phyloP scores from a whole-genome alignment of 1,140 invertebrate genomes.

The Formica exsecta region DNA sequence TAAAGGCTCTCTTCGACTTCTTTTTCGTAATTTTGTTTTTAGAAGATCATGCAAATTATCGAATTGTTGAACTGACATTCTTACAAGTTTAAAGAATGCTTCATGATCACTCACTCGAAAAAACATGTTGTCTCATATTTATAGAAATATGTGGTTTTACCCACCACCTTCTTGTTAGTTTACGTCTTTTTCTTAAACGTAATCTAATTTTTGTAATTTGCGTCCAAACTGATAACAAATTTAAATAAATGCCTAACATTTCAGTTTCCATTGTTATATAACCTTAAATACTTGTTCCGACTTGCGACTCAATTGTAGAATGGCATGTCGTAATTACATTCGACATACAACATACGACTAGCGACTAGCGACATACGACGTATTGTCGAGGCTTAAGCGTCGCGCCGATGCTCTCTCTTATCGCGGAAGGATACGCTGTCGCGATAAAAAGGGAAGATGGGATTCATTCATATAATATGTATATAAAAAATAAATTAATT shows the following conservation, averaged over 20 bases:
- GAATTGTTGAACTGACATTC: not conserved
- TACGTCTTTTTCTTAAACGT: not conserved
- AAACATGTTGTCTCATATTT: not conserved
- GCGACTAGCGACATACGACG: not conserved
- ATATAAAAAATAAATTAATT: no score
- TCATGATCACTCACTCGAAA: not conserved
- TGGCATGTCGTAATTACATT: not conserved
- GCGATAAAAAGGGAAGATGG: no score
- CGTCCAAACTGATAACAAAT: constrained; percentile 1
- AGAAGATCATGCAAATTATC: not conserved
- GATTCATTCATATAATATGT: no score
- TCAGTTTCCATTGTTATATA: not conserved
- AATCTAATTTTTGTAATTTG: not conserved
- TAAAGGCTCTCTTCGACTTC: not conserved
- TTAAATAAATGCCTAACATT: not conserved
- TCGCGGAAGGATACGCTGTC: no score
- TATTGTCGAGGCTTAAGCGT: not conserved
- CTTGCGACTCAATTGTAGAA: not conserved
- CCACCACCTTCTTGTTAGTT: not conserved
- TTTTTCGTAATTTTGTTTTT: not conserved
- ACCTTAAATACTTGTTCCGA: not conserved
- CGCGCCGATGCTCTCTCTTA: no score
- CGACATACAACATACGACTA: not conserved
- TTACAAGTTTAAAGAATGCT: not conserved
- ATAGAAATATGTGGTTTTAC: no score